Evolutionary conservation across 2,113 vertebrate species (phyloP).

Genomic region (Tenrec ecaudatus): DNA sequence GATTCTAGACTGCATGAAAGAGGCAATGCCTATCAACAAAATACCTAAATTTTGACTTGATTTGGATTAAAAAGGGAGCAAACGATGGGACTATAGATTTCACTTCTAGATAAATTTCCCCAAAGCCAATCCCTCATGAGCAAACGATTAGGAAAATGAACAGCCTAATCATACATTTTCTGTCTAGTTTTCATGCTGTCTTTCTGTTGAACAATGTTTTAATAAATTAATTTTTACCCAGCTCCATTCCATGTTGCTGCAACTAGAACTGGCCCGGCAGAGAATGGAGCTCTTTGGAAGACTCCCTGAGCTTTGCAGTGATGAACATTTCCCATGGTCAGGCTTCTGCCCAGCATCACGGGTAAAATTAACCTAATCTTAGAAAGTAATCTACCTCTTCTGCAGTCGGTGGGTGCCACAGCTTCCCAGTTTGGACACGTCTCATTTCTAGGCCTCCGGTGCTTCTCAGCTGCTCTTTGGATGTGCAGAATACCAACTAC

Average conservation of each 20-base stretch:
- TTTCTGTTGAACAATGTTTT: background rate
- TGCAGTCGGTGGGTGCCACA: background rate
- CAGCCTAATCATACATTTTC: background rate
- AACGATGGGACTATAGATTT: background rate
- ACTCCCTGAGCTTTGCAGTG: background rate
- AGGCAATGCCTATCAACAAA: conserved; percentile 15
- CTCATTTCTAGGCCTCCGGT: background rate
- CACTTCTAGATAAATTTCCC: background rate
- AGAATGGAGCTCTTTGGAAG: background rate
- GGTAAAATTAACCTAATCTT: background rate
- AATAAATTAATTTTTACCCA: background rate
- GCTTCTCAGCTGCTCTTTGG: background rate
- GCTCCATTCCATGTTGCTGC: background rate
- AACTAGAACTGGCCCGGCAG: background rate
- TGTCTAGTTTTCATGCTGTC: conserved; percentile 41
- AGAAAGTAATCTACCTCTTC: background rate
- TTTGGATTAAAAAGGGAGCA: background rate
- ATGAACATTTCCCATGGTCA: background rate
- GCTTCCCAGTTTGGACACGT: background rate
- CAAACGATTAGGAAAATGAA: no score
- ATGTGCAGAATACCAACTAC: background rate
- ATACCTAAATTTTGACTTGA: background rate
- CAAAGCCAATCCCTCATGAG: background rate
- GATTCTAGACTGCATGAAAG: background rate
- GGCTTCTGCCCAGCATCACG: background rate